These are phyloP conservation scores for Drosophila melanosoma DNA, from an alignment of 2,888 invertebrate species.

Conservation along the genomic window DNA sequence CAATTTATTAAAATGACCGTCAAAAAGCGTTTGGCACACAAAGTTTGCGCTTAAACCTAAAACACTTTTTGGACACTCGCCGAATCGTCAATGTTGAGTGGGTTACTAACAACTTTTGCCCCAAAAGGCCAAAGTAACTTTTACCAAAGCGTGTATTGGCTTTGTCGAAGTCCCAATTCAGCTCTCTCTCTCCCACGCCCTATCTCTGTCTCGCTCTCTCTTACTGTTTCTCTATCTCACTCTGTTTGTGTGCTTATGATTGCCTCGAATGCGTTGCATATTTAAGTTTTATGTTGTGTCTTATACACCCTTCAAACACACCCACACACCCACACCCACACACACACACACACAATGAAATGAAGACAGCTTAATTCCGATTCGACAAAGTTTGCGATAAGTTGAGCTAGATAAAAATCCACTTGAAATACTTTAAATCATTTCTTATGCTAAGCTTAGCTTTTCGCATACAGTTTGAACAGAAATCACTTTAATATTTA, in stretches of 20 bases:
- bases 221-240: slow-evolving; percentile 1
- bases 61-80: slow-evolving; percentile 77
- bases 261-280: slow-evolving; percentile 55
- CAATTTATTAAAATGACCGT: slow-evolving; percentile 80
- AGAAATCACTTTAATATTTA: not conserved
- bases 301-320: slow-evolving; percentile 5
- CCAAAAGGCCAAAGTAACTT: slow-evolving; percentile 47
- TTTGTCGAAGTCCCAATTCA: slow-evolving; percentile 24
- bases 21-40: slow-evolving; percentile 70
- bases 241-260: slow-evolving; percentile 61
- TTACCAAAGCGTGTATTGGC: slow-evolving; percentile 49
- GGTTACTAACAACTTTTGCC: slow-evolving; percentile 51
- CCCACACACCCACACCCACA: slow-evolving; percentile 3
- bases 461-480: not conserved
- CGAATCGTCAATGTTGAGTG: slow-evolving; percentile 43
- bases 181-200: not conserved
- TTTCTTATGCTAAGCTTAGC: slow-evolving; percentile 49
- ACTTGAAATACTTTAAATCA: slow-evolving; percentile 35
- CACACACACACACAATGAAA: slow-evolving; percentile 11
- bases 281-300: slow-evolving; percentile 49
- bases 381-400: slow-evolving; percentile 52
- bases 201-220: slow-evolving; percentile 17
- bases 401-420: slow-evolving; percentile 28
- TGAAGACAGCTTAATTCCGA: slow-evolving; percentile 62
- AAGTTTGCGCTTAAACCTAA: slow-evolving; percentile 74